Evolutionary conservation across 2,113 vertebrate genomes (phyloP), one percentile per base, ranked within the genome.

Genomic region (Camarhynchus parvulus): DNA sequence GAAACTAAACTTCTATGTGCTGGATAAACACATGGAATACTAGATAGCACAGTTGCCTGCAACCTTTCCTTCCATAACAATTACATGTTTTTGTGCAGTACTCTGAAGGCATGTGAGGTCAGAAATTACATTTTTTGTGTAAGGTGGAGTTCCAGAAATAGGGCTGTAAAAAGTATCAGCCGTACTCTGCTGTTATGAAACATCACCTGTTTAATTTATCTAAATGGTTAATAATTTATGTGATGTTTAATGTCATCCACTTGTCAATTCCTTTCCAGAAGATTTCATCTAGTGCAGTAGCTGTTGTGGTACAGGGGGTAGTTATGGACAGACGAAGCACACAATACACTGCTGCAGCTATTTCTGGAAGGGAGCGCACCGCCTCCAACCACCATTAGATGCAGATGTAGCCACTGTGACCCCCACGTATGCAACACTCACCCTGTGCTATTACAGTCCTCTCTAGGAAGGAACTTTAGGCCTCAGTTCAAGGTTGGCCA

Each of bases 401-500:
- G 49, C 87, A 85, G 77, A 52, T 2, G 15, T 15, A 58, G 58
- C 42, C 42, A 31, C 35, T 20, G 46, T 84, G 78, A 89, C 53
- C 83, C 79, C 66, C 66, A 18, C 27, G 62, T 68, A 49, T 13
- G 30, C 13, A 63, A 59, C 66, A 73, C 28, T 87, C 78, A 88
- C 50, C 59, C 75, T 53, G 62, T 44, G 67, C 91, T 86, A 39
- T 59, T 44, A 66, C 23, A 80, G 22, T 31, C 83, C 75, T 80
- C 42, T 77, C 59, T 86, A 83, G 59, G 59, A 90, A 69, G 52
- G 59, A 93, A 80, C 59, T 87, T 83, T 3, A 50, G 52, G 82
- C 50, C 21, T 82, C 55, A 86, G 82, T 85, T 93, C 75, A 86
- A 91, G 85, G 82, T 47, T 95, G 82, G 72, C 75, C 87, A 87